Evolutionary conservation across 2,888 invertebrate species (phyloP), one percentile per base, ranked within the genome.

Genomic region (Helobdella robusta): DNA sequence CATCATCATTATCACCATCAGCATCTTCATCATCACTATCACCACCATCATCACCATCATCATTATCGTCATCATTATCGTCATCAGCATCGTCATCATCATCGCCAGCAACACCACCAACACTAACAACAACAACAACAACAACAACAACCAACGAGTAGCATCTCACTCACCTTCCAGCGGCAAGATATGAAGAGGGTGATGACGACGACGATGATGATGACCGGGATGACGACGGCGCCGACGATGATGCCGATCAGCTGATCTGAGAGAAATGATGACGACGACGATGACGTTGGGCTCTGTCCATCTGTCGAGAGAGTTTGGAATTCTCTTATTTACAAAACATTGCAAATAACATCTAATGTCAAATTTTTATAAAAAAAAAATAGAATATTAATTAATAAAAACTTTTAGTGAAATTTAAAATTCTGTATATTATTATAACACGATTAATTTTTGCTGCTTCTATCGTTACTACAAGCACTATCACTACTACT

Each of bases 131-230:
- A 40, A 15, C 40, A 40, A 15, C 40, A 40, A 15, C 40, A 40
- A 15, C 40, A 40, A 15, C 40, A 40, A 15, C 40, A 40, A 15
- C 40, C n/a, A n/a, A n/a, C n/a, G n/a, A n/a, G n/a, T n/a, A n/a
- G n/a, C n/a, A n/a, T n/a, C 23, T 56, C 56, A 30, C 36, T 25
- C 25, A 62, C 62, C 65, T 69, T 68, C 54, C 73, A 72, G 30
- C 73, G 73, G 60, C 74, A 73, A 40, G 65, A 30, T 20, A 68
- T 30, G 36, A 74, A 69, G 65, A 88, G 85, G 64, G 88, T 82
- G 77, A 86, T 85, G 73, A 88, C 86, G 6, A 86, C 86, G 1
- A 85, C 86, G 61, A 89, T 83, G 61, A 87, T 86, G 62, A 77
- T 71, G 40, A 78, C 73, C 58, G 88, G 83, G 1, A 86, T 87